Percentiles rank a stretch among this genome's conserved stretches.
These are phyloP conservation scores for Oxyruncus cristatus DNA, from an alignment of 2,113 vertebrate genomes.

Conservation along the genomic window DNA sequence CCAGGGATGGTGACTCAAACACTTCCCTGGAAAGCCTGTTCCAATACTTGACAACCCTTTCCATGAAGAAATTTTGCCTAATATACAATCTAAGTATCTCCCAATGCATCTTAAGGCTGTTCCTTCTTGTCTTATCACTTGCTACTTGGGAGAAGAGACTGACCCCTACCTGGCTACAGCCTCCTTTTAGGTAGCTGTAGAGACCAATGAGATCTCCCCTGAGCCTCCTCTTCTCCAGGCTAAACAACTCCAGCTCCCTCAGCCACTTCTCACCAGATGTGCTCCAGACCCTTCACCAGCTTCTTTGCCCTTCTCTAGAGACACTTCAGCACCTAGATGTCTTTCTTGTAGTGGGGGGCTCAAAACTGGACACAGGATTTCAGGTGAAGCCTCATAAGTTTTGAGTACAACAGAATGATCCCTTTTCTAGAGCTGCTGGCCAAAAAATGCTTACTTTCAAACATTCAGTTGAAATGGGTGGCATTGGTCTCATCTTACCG, in stretches of 20 bases:
- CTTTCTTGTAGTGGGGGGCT: background rate
- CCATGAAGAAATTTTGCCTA: background rate
- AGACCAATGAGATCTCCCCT: background rate
- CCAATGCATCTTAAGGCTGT: background rate
- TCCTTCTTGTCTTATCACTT: background rate
- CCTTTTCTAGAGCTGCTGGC: background rate
- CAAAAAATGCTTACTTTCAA: background rate
- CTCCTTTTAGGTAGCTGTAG: background rate
- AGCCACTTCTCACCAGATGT: background rate
- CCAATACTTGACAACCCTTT: background rate
- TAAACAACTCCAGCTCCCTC: background rate
- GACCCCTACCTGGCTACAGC: background rate
- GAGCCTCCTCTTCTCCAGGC: background rate
- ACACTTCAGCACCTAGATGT: background rate
- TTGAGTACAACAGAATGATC: background rate
- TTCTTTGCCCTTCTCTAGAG: background rate
- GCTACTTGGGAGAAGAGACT: background rate
- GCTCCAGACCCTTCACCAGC: background rate
- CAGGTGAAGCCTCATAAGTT: rapidly evolving
- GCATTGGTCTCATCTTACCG: background rate
- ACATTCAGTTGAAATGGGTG: background rate
- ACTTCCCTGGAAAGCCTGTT: background rate
- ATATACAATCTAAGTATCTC: background rate
- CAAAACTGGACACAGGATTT: background rate
- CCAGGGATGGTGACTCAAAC: background rate